Evolutionary conservation across 2,888 invertebrate genomes (phyloP).

Genomic region (Philereme vetulata): DNA sequence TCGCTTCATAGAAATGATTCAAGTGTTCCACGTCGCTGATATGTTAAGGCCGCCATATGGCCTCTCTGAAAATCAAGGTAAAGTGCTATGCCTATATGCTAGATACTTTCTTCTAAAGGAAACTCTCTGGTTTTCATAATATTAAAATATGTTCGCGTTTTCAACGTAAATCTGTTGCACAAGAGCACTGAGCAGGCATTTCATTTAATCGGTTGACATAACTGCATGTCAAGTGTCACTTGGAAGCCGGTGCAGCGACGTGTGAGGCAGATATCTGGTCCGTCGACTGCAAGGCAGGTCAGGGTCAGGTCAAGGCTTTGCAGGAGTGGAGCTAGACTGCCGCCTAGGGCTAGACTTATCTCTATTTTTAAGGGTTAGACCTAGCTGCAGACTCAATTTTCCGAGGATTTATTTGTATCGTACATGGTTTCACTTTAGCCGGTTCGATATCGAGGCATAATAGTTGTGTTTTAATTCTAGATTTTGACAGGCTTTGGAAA

Average conservation of each 20-base stretch:
- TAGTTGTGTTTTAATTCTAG: no score
- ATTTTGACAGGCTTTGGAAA: no score
- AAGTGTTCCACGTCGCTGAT: no score
- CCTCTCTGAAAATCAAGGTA: no score
- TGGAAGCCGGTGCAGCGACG: conserved; percentile 21
- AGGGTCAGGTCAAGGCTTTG: conserved; percentile 74
- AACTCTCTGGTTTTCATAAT: background rate
- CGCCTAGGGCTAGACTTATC: conserved; percentile 19
- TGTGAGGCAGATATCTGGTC: conserved; percentile 37
- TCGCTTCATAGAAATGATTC: no score
- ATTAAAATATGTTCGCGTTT: conserved; percentile 4
- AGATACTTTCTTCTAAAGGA: no score
- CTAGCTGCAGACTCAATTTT: no score
- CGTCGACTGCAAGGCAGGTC: conserved; percentile 39
- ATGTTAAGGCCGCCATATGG: no score
- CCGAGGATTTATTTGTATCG: no score
- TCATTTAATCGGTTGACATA: conserved; percentile 22
- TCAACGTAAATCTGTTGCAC: conserved; percentile 12
- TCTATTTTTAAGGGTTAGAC: background rate
- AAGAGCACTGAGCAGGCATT: conserved; percentile 8
- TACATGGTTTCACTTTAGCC: no score
- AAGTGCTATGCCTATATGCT: no score
- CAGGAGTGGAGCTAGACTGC: conserved; percentile 41
- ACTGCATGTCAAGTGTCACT: conserved; percentile 32
- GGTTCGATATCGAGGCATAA: no score